These are phyloP conservation scores for Myopa testacea DNA, from an alignment of 2,888 invertebrate genomes.

Conservation along the genomic window DNA sequence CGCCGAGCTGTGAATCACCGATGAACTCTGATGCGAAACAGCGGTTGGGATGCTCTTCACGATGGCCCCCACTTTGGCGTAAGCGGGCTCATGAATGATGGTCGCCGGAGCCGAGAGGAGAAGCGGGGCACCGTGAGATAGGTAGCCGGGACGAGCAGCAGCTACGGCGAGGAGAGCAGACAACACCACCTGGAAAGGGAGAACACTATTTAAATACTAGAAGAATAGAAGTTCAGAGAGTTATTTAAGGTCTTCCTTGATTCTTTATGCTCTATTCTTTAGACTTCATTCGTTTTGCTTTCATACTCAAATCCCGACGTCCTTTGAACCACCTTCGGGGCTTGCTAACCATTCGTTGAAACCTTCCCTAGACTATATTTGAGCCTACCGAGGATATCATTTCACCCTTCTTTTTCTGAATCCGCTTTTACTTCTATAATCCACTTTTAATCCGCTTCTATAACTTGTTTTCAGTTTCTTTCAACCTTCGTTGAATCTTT, in stretches of 20 bases:
- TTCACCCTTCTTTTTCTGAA: too few relatives aligned
- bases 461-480: too few relatives aligned
- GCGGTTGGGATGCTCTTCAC: constrained; percentile 68
- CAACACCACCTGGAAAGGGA: constrained; percentile 59
- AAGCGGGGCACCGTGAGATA: constrained; percentile 48
- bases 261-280: background rate
- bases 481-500: too few relatives aligned
- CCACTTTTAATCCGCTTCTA: too few relatives aligned
- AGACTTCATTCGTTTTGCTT: background rate
- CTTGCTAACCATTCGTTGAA: too few relatives aligned
- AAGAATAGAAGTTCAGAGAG: background rate
- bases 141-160: constrained; percentile 58
- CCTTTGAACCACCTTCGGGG: background rate
- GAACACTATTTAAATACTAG: background rate
- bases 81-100: constrained; percentile 53
- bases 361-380: too few relatives aligned
- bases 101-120: constrained; percentile 46
- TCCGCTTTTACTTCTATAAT: too few relatives aligned
- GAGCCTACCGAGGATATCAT: too few relatives aligned
- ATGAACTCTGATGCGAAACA: constrained; percentile 70
- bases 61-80: constrained; percentile 56
- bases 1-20: constrained; percentile 69
- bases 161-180: constrained; percentile 58
- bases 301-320: background rate
- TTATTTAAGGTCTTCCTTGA: too few relatives aligned